These are phyloP conservation scores for Mizuhopecten yessoensis DNA, from an alignment of 1,140 invertebrate species.

Conservation along the genomic window DNA sequence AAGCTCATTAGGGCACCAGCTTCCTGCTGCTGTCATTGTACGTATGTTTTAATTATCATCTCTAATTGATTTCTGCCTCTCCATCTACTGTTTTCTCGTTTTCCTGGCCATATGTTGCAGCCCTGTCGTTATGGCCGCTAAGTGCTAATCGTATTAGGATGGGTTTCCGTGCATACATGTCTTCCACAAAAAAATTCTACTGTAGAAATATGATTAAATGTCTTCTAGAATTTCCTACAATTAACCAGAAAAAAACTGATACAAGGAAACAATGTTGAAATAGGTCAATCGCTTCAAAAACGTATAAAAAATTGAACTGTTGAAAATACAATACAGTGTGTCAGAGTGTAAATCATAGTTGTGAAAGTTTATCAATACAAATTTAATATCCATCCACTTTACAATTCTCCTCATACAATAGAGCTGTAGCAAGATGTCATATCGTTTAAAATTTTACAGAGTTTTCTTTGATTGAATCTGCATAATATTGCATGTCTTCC, in stretches of 20 bases:
- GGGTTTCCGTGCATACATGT: slow-evolving; percentile 15
- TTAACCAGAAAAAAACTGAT: background rate
- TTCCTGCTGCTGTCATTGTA: slow-evolving; percentile 24
- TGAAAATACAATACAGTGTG: background rate
- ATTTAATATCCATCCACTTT: slow-evolving; percentile 35
- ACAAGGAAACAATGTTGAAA: background rate
- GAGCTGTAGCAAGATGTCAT: background rate
- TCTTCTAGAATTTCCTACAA: background rate
- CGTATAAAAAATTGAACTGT: slow-evolving; percentile 9
- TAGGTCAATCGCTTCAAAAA: slow-evolving; percentile 9
- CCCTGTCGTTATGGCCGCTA: background rate
- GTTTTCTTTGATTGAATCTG: slow-evolving; percentile 23
- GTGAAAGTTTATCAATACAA: background rate
- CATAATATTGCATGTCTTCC: background rate
- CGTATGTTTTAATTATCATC: slow-evolving; percentile 34
- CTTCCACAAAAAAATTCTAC: slow-evolving; percentile 26
- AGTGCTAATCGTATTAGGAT: background rate
- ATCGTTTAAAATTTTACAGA: background rate
- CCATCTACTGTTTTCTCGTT: background rate
- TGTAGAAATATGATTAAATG: slow-evolving; percentile 14
- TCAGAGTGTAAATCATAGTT: slow-evolving; percentile 9
- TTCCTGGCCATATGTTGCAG: background rate
- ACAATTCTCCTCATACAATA: background rate
- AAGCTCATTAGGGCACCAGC: background rate
- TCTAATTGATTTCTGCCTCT: slow-evolving; percentile 39